phyloP scores from a whole-genome alignment of 2,113 vertebrate genomes.

The Lasiurus cinereus region DNA sequence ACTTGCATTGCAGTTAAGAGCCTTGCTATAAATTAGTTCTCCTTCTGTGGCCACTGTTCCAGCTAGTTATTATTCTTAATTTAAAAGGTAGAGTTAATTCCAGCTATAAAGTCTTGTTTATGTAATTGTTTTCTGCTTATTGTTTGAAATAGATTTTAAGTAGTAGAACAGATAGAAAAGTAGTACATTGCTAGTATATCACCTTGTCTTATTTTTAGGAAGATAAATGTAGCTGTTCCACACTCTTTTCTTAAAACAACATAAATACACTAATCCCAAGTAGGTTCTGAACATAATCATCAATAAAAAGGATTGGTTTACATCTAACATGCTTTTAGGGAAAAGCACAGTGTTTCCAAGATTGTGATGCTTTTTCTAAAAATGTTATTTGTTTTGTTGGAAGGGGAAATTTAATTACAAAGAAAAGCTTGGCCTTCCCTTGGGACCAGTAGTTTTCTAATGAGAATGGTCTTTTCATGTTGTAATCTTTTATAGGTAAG shows the following conservation, averaged over 20 bases:
- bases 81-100: neutral
- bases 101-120: neutral
- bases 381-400: slow-evolving; percentile 77
- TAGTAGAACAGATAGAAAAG: neutral
- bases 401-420: slow-evolving; percentile 82
- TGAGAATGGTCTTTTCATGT: slow-evolving; percentile 73
- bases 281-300: slow-evolving; percentile 31
- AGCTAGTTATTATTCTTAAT: neutral
- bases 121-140: neutral
- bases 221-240: neutral
- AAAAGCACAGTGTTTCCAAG: slow-evolving; percentile 58
- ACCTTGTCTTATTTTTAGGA: neutral
- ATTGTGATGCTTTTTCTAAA: slow-evolving; percentile 70
- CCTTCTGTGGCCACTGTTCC: neutral
- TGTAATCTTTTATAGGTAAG: slow-evolving; percentile 72
- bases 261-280: neutral
- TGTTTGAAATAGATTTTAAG: slow-evolving; percentile 4
- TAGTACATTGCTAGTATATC: neutral
- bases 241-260: neutral
- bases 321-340: slow-evolving; percentile 29
- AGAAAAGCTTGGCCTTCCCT: slow-evolving; percentile 73
- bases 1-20: neutral
- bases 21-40: neutral
- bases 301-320: neutral
- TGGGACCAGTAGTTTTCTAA: slow-evolving; percentile 70